Evolutionary conservation across 2,113 vertebrate genomes (phyloP).

Genomic region (Arothron firmamentum): DNA sequence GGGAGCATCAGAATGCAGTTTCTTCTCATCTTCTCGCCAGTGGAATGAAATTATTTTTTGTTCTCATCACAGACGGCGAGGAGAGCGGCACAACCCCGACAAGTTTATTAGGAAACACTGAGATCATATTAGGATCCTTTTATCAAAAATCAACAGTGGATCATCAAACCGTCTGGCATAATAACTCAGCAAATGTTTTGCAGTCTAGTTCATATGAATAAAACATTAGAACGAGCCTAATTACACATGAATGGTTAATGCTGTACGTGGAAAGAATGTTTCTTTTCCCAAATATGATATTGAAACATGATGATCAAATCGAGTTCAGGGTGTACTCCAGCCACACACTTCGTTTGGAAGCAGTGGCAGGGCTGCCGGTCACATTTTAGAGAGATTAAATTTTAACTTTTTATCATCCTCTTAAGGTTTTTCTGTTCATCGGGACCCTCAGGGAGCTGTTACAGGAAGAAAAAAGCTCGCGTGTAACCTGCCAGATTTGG

Average conservation of each 20-base stretch:
- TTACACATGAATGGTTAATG: constrained; percentile 3
- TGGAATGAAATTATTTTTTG: not conserved
- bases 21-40: not conserved
- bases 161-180: not conserved
- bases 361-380: constrained; percentile 1
- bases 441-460: constrained; percentile 17
- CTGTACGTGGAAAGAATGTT: not conserved
- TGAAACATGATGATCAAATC: no score
- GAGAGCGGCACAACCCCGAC: not conserved
- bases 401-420: constrained; percentile 6
- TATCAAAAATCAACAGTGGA: constrained; percentile 1
- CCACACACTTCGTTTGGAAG: not conserved
- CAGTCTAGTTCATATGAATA: not conserved
- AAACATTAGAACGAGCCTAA: constrained; percentile 2
- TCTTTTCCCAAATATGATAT: no score
- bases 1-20: constrained; percentile 6
- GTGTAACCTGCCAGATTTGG: not conserved
- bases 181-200: constrained; percentile 9
- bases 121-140: constrained; percentile 2
- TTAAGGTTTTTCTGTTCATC: constrained; percentile 9
- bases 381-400: constrained; percentile 7
- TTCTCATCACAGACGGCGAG: constrained; percentile 11
- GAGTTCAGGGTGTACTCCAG: no score
- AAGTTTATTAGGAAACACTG: constrained; percentile 6
- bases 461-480: no score